These are phyloP conservation scores for Anolis sagrei DNA, from an alignment of 2,113 vertebrate genomes.

Conservation along the genomic window DNA sequence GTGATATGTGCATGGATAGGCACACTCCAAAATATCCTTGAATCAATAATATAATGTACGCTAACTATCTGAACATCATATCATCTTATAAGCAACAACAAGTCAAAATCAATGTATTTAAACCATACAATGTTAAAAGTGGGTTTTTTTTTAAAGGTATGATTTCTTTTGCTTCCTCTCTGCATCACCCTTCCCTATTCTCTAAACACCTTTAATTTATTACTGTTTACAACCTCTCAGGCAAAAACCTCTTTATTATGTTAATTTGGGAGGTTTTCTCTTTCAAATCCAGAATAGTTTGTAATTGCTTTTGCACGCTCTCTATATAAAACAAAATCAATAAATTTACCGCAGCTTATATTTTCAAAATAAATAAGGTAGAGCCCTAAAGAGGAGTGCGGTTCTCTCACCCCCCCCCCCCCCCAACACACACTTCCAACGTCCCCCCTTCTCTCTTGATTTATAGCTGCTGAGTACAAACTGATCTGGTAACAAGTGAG, in stretches of 20 bases:
- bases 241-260: constrained; percentile 29
- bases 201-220: constrained; percentile 51
- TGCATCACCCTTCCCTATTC: constrained; percentile 18
- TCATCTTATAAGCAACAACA: constrained; percentile 57
- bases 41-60: neutral
- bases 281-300: constrained; percentile 38
- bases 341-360: constrained; percentile 54
- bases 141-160: constrained; percentile 40
- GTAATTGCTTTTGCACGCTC: constrained; percentile 50
- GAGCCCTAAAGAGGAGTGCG: constrained; percentile 59
- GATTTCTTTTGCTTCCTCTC: constrained; percentile 37
- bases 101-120: constrained; percentile 49
- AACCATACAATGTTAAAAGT: constrained; percentile 38
- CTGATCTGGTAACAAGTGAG: constrained; percentile 68
- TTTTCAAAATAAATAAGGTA: constrained; percentile 66
- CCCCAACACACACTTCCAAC: neutral
- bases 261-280: constrained; percentile 46
- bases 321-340: constrained; percentile 24
- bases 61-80: constrained; percentile 54
- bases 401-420: constrained; percentile 4
- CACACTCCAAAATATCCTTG: neutral
- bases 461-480: constrained; percentile 65
- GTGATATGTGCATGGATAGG: neutral
- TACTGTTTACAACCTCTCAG: constrained; percentile 24
- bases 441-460: constrained; percentile 54